Base-by-base conservation (phyloP, 2,888 invertebrate species). In the Crioceris asparagi region DNA sequence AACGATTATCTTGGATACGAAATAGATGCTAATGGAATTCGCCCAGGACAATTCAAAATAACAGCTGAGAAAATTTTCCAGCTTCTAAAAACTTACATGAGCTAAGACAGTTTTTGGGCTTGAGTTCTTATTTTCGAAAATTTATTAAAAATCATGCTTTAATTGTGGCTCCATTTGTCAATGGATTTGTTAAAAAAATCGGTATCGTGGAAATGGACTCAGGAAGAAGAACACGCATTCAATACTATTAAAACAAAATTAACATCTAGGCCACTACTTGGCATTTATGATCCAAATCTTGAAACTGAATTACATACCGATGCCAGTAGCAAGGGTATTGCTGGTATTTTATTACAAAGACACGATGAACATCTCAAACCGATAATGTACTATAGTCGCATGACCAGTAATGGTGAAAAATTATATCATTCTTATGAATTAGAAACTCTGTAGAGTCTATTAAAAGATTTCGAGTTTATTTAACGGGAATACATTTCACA, bases 261-360 rank as follows among this genome's bases (percentile, higher is more conserved):
- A 21, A 21, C 10, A 10, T 7, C 6, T 21, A 21, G 10, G 10
- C 21, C 21, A 7, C 7, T 21, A n/a, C 10, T 21, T 21, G 10
- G 10, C 21, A 21, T 7, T 21, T 21, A 21, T 10, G 10, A 21
- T 21, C 21, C 21, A 21, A 10, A 21, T 7, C 10, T 7, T 21
- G 7, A 21, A 21, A 21, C 6, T 7, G 21, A 21, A 21, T 10
- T 10, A 21, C 21, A 21, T 10, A 21, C 21, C 10, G 21, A 21
- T 21, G 21, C 21, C 10, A 21, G 21, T 10, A 7, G 6, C 6
- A 21, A 21, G 10, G 21, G 21, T 21, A 21, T 21, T 10, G 21
- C 21, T 7, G 21, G 46, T 3, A 50, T 54, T 1, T 25, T 58
- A 10, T 17, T 57, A 4, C 56, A 56, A 41, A 36, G 33, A 30